Evolutionary conservation across 2,888 invertebrate species (phyloP).

Genomic region (Latrodectus hesperus): DNA sequence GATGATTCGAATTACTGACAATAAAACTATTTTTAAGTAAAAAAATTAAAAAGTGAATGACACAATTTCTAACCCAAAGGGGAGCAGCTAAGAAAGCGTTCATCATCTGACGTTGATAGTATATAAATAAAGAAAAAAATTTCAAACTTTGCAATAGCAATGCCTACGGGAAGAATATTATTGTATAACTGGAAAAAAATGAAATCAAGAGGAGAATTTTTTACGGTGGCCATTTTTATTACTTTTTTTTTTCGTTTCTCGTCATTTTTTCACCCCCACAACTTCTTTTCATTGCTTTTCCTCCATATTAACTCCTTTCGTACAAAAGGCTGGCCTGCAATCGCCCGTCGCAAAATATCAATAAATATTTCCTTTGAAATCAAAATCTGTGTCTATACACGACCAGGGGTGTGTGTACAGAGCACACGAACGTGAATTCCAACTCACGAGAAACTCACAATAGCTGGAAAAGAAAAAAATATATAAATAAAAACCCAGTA

Average conservation of each 20-base stretch:
- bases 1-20: too few relatives aligned
- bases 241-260: background rate
- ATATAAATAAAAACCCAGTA: slow-evolving; percentile 17
- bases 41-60: too few relatives aligned
- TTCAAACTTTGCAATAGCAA: background rate
- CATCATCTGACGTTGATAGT: too few relatives aligned
- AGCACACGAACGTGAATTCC: slow-evolving; percentile 40
- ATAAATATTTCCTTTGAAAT: slow-evolving; percentile 67
- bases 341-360: slow-evolving; percentile 48
- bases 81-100: too few relatives aligned
- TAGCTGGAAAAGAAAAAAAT: background rate
- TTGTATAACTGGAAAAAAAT: background rate
- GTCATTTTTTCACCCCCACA: background rate
- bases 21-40: too few relatives aligned
- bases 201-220: background rate
- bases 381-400: slow-evolving; percentile 46
- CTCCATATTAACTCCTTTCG: slow-evolving; percentile 56
- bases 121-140: background rate
- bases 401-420: background rate
- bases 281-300: slow-evolving; percentile 7
- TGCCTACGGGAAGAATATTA: background rate
- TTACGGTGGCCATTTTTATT: background rate
- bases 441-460: slow-evolving; percentile 32
- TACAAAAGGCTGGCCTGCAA: slow-evolving; percentile 33
- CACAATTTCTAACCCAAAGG: too few relatives aligned